Conservation (phyloP, 35 echinoderm and acorn worm genomes). For the Eucidaris tribuloides region DNA sequence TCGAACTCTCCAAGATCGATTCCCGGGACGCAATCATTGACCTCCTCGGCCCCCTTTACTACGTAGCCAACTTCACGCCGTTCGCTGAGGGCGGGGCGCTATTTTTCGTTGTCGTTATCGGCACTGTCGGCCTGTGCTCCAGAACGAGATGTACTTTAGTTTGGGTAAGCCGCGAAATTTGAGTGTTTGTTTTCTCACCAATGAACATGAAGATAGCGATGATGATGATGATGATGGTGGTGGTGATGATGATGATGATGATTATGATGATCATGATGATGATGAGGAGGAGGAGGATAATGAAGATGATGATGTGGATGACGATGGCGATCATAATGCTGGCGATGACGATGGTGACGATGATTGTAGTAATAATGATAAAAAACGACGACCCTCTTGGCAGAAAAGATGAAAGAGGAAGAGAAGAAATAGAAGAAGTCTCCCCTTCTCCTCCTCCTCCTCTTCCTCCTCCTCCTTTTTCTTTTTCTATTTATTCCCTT, state of each 20-base stretch:
- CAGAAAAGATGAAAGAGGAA: too few species aligned
- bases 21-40: slow-evolving; percentile 27
- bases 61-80: slow-evolving; percentile 35
- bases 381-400: too few species aligned
- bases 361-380: too few species aligned
- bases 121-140: slow-evolving; percentile 15
- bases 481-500: too few species aligned
- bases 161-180: slow-evolving; percentile 25
- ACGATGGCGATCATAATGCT: too few species aligned
- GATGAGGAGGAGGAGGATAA: too few species aligned
- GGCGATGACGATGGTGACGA: not conserved
- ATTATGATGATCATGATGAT: too few species aligned
- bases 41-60: slow-evolving; percentile 28
- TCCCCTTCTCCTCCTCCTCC: too few species aligned
- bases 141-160: slow-evolving; percentile 15
- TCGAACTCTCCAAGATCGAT: not conserved
- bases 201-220: not conserved
- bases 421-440: too few species aligned
- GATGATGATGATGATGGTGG: not conserved
- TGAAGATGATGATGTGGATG: too few species aligned
- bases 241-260: not conserved
- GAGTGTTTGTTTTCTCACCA: too few species aligned
- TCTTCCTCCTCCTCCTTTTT: too few species aligned
- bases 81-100: slow-evolving; percentile 4
- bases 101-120: not conserved